These are phyloP conservation scores for Hipposideros larvatus DNA, from an alignment of 2,797 vertebrate species.

Conservation along the genomic window DNA sequence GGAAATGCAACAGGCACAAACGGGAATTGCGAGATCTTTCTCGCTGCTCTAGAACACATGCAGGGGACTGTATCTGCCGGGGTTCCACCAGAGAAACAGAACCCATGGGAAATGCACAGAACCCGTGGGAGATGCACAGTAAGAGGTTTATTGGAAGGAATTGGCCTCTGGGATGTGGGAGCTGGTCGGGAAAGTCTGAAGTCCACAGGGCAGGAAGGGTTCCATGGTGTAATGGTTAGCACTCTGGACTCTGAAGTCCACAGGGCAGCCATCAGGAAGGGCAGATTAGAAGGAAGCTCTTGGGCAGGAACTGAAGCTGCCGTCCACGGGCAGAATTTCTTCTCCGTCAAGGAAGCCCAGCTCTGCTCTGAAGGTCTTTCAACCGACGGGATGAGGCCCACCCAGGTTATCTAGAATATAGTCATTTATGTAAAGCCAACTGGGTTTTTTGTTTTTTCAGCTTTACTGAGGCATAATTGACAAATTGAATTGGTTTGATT, in stretches of 20 bases:
- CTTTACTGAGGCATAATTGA: not conserved
- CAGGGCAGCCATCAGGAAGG: not conserved
- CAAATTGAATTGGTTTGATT: not conserved
- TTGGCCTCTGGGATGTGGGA: not conserved
- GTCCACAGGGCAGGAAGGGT: not conserved
- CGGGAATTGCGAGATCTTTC: not conserved
- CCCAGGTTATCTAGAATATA: slow-evolving; percentile 12
- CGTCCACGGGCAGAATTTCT: not conserved
- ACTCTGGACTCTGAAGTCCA: not conserved
- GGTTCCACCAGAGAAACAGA: not conserved
- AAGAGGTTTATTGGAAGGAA: not conserved
- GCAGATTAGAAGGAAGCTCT: not conserved
- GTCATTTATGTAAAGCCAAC: slow-evolving; percentile 15
- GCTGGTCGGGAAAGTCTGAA: not conserved
- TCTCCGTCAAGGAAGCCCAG: not conserved
- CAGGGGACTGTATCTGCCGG: not conserved
- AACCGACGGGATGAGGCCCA: not conserved
- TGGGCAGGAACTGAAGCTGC: not conserved
- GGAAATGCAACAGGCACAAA: not conserved
- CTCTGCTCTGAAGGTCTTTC: not conserved
- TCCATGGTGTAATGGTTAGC: too few species aligned
- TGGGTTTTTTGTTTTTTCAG: not conserved
- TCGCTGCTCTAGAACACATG: not conserved
- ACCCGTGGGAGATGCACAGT: not conserved
- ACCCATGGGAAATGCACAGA: not conserved